These are phyloP conservation scores for Drosophila algonquin DNA, from an alignment of 2,888 invertebrate species.

Conservation along the genomic window DNA sequence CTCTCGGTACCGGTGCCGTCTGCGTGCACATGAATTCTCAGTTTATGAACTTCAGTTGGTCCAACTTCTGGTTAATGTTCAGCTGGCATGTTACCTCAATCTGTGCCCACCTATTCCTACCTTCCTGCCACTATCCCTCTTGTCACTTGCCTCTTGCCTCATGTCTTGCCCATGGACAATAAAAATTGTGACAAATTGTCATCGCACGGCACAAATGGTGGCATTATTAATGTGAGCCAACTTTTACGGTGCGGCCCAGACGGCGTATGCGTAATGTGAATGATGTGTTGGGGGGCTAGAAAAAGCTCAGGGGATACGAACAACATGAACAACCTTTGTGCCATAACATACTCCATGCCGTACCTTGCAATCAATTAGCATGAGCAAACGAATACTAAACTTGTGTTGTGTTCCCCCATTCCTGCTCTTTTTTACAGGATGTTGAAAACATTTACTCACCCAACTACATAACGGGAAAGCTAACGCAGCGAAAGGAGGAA, in stretches of 20 bases:
- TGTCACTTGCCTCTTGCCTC: not conserved
- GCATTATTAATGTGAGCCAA: slow-evolving; percentile 64
- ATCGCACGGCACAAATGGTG: slow-evolving; percentile 60
- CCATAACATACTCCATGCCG: slow-evolving; percentile 1
- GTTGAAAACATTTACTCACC: slow-evolving; percentile 76
- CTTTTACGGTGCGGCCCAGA: slow-evolving; percentile 61
- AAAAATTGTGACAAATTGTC: slow-evolving; percentile 79
- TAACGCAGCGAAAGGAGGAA: slow-evolving; percentile 80
- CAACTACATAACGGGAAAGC: slow-evolving; percentile 78
- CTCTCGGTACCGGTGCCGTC: slow-evolving; percentile 40
- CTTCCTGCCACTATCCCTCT: not conserved
- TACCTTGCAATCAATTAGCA: slow-evolving; percentile 50
- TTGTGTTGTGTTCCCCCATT: slow-evolving; percentile 2
- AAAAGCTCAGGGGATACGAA: slow-evolving; percentile 1
- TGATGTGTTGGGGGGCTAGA: not conserved
- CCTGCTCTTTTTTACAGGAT: slow-evolving; percentile 56
- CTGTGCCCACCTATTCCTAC: slow-evolving; percentile 44
- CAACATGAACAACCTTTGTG: slow-evolving; percentile 3
- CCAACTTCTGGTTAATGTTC: slow-evolving; percentile 51
- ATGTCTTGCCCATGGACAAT: slow-evolving; percentile 45
- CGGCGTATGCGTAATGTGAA: slow-evolving; percentile 66
- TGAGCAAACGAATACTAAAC: slow-evolving; percentile 29
- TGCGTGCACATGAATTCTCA: slow-evolving; percentile 72
- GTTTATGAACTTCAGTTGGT: slow-evolving; percentile 63
- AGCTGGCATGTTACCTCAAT: slow-evolving; percentile 73